Evolutionary conservation across 2,797 vertebrate species (phyloP).

Genomic region (Sebastes goodei): DNA sequence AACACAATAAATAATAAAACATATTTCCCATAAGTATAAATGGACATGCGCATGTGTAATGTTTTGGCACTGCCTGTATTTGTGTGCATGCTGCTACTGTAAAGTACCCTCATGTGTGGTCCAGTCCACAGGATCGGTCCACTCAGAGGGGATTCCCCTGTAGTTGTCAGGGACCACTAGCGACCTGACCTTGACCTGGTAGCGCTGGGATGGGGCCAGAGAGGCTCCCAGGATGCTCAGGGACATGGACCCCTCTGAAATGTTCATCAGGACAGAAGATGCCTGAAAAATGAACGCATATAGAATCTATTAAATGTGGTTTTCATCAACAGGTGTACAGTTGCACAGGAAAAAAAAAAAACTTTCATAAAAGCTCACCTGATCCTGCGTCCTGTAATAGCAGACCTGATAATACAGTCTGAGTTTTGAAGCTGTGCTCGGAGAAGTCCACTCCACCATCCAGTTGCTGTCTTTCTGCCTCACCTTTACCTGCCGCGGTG

Average conservation of each 20-base stretch:
- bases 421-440: background rate
- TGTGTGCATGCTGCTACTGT: background rate
- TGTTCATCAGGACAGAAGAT: background rate
- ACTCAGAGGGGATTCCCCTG: slow-evolving; percentile 71
- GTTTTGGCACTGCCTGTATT: background rate
- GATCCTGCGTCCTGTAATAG: slow-evolving; percentile 50
- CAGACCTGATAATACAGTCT: slow-evolving; percentile 51
- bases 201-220: slow-evolving; percentile 46
- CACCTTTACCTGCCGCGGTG: slow-evolving; percentile 49
- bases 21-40: background rate
- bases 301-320: background rate
- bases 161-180: fast-evolving
- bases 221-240: background rate
- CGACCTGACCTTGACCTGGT: slow-evolving; percentile 71
- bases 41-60: background rate
- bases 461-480: slow-evolving; percentile 25
- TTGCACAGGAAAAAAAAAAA: background rate
- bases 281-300: slow-evolving; percentile 6
- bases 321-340: background rate
- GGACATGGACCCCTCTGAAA: background rate
- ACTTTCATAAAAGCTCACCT: slow-evolving; percentile 34
- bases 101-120: slow-evolving; percentile 65
- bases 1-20: background rate
- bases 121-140: slow-evolving; percentile 68
- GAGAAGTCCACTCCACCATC: slow-evolving; percentile 56